These are phyloP conservation scores for Eueides isabella DNA, from an alignment of 1,140 invertebrate genomes.

Conservation along the genomic window DNA sequence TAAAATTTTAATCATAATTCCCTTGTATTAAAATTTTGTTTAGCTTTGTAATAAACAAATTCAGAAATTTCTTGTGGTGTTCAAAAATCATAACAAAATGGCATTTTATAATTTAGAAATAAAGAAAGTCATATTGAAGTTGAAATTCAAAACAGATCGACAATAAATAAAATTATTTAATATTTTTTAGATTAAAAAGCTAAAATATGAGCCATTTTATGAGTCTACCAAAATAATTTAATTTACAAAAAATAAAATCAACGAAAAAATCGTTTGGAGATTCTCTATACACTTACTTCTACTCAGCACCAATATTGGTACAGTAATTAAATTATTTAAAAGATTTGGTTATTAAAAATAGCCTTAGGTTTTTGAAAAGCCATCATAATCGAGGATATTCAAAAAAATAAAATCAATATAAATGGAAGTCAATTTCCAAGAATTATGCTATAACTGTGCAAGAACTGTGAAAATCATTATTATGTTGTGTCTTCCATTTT, in stretches of 20 bases:
- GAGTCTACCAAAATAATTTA: neutral
- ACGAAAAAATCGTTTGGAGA: neutral
- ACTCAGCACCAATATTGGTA: constrained; percentile 20
- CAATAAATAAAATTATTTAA: neutral
- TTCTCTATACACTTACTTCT: constrained; percentile 21
- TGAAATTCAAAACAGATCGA: neutral
- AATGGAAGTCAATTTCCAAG: too few relatives aligned
- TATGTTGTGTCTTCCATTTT: neutral
- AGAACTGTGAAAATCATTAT: neutral
- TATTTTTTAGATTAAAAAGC: neutral
- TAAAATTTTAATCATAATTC: too few relatives aligned
- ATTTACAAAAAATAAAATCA: neutral
- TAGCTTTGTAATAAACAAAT: neutral
- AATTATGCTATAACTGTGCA: too few relatives aligned
- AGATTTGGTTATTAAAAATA: too few relatives aligned
- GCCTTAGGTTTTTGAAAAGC: too few relatives aligned
- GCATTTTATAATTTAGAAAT: neutral
- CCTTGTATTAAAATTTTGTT: too few relatives aligned
- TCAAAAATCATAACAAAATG: neutral
- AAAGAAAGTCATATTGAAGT: neutral
- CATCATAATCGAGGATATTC: too few relatives aligned
- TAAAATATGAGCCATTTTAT: constrained; percentile 4
- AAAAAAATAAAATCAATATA: too few relatives aligned
- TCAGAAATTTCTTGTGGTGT: neutral
- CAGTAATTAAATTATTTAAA: constrained; percentile 15